Conservation (phyloP, 2,888 invertebrate genomes). For the Blera fallax region DNA sequence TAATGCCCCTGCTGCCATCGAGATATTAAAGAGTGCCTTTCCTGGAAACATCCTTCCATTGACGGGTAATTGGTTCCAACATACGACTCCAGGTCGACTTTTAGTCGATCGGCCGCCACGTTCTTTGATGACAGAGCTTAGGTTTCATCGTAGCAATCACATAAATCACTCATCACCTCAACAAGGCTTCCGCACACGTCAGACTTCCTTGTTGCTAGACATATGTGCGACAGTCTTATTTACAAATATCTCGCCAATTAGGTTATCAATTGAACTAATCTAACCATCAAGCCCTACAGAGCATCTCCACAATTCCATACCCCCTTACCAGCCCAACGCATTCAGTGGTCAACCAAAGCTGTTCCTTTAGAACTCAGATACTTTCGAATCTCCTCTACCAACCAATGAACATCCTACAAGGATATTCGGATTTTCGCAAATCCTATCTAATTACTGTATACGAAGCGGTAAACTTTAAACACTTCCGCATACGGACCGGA, state of each 20-base stretch:
- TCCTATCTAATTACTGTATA: conserved; percentile 51
- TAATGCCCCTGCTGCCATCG: no score
- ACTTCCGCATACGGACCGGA: conserved; percentile 33
- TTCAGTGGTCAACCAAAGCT: conserved; percentile 14
- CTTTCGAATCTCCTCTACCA: neutral
- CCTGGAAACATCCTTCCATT: no score
- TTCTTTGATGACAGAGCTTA: no score
- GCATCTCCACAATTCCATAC: conserved; percentile 10
- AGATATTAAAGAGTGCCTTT: no score
- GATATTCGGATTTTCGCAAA: conserved; percentile 37
- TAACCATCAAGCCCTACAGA: conserved; percentile 21
- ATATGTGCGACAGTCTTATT: conserved; percentile 29
- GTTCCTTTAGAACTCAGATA: conserved; percentile 3
- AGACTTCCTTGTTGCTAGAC: conserved; percentile 2
- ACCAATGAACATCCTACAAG: neutral
- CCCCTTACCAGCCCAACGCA: neutral
- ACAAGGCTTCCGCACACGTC: neutral
- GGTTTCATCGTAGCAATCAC: no score
- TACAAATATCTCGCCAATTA: conserved; percentile 54
- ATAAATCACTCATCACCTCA: no score
- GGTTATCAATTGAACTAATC: conserved; percentile 47
- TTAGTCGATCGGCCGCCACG: no score
- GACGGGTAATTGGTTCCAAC: no score
- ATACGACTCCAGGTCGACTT: no score
- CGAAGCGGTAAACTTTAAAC: conserved; percentile 53